Evolutionary conservation across 1,140 invertebrate species (phyloP).

Genomic region (Heterodera carotae): DNA sequence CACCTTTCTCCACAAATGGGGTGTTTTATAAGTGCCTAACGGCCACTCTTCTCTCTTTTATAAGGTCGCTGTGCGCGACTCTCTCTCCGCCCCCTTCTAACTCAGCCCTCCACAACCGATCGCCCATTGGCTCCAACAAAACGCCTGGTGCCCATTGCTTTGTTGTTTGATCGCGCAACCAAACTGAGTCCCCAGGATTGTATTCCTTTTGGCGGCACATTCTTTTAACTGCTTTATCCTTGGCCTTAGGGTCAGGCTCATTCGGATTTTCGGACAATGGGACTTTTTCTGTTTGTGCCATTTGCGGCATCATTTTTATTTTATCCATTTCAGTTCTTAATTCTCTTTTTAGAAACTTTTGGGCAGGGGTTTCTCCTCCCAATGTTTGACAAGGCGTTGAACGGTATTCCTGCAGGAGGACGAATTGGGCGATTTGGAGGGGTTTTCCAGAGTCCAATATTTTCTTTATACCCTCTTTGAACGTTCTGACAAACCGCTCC

Average conservation of each 20-base stretch:
- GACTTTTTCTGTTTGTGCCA: not conserved
- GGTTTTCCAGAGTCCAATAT: not conserved
- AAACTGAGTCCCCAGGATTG: not conserved
- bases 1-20: no score
- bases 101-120: not conserved
- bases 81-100: slow-evolving; percentile 6
- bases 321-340: not conserved
- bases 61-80: not conserved
- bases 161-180: not conserved
- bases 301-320: slow-evolving; percentile 4
- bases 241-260: no score
- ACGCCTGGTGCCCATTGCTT: not conserved
- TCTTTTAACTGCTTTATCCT: not conserved
- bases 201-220: not conserved
- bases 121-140: not conserved
- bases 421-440: not conserved
- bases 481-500: slow-evolving; percentile 21
- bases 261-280: not conserved
- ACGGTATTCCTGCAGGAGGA: slow-evolving; percentile 8
- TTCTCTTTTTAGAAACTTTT: slow-evolving; percentile 4
- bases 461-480: slow-evolving; percentile 16
- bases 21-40: not conserved
- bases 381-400: not conserved
- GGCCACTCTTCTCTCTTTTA: slow-evolving; percentile 2
- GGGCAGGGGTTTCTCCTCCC: not conserved